Evolutionary conservation across 2,888 invertebrate genomes (phyloP).

Genomic region (Pandemis corylana): DNA sequence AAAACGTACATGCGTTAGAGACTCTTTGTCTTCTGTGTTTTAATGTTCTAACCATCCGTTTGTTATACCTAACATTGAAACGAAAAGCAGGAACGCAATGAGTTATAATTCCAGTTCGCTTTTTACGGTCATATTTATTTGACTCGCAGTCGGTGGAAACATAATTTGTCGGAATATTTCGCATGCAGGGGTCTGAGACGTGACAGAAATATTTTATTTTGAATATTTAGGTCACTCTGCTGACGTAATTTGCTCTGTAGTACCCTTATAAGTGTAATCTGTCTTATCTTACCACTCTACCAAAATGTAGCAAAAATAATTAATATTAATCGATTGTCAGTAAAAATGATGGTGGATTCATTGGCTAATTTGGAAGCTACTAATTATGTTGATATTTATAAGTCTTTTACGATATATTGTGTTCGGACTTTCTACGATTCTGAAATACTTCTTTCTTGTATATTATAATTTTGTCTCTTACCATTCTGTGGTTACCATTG

Average conservation of each 20-base stretch:
- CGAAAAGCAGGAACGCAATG: neutral
- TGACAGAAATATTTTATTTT: conserved; percentile 37
- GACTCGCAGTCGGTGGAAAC: conserved; percentile 16
- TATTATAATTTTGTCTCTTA: neutral
- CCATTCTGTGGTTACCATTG: neutral
- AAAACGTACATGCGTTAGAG: too few species aligned
- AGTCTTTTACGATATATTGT: too few species aligned
- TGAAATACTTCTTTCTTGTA: too few species aligned
- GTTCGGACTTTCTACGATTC: too few species aligned
- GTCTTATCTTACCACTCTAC: neutral
- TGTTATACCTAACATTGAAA: neutral
- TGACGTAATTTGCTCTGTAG: conserved; percentile 17
- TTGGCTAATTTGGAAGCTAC: too few species aligned
- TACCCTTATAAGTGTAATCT: conserved; percentile 2
- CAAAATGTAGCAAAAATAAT: neutral
- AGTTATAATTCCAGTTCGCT: conserved; percentile 9
- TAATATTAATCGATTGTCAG: neutral
- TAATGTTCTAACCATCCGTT: neutral
- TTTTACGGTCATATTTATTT: conserved; percentile 27
- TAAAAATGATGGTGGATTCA: neutral
- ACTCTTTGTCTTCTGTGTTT: too few species aligned
- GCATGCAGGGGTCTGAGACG: conserved; percentile 29
- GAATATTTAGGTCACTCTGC: conserved; percentile 22
- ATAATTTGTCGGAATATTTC: conserved; percentile 38
- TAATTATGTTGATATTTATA: too few species aligned